Percentiles rank a stretch among this genome's conserved stretches.
phyloP scores from a whole-genome alignment of 2,113 vertebrate genomes.

The Mellivora capensis region DNA sequence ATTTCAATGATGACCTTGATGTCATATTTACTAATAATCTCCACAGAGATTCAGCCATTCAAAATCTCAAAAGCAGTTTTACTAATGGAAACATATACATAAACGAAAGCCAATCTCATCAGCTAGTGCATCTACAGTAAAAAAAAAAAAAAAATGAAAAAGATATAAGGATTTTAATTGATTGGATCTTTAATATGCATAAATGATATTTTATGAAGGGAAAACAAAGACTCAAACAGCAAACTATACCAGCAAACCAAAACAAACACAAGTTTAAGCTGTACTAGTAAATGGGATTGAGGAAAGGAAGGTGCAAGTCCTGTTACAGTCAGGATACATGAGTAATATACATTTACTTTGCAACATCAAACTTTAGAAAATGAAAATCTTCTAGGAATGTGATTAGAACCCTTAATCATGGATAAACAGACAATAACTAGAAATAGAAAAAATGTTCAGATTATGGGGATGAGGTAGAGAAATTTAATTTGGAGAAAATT shows the following conservation, averaged over 20 bases:
- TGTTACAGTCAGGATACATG: background rate
- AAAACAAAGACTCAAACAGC: background rate
- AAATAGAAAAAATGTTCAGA: background rate
- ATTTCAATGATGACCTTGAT: conserved; percentile 51
- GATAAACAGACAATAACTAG: background rate
- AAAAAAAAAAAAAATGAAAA: background rate
- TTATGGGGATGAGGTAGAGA: background rate
- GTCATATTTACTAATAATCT: conserved; percentile 57
- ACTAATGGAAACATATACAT: conserved; percentile 37
- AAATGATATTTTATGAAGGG: background rate
- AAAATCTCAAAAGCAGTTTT: conserved; percentile 52
- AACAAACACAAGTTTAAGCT: background rate
- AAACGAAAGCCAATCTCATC: conserved; percentile 30
- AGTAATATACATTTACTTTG: background rate
- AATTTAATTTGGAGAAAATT: background rate
- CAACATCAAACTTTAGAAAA: background rate
- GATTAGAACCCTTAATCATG: background rate
- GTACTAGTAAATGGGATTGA: background rate
- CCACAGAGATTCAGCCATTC: conserved; percentile 30
- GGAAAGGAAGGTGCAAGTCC: background rate
- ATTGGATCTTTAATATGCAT: conserved; percentile 12
- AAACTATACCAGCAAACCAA: conserved; percentile 8
- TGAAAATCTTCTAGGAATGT: background rate
- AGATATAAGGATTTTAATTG: background rate
- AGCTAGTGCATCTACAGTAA: conserved; percentile 6